Conservation (phyloP, 35 echinoderm and acorn worm species). For the Heliocidaris tuberculata region DNA sequence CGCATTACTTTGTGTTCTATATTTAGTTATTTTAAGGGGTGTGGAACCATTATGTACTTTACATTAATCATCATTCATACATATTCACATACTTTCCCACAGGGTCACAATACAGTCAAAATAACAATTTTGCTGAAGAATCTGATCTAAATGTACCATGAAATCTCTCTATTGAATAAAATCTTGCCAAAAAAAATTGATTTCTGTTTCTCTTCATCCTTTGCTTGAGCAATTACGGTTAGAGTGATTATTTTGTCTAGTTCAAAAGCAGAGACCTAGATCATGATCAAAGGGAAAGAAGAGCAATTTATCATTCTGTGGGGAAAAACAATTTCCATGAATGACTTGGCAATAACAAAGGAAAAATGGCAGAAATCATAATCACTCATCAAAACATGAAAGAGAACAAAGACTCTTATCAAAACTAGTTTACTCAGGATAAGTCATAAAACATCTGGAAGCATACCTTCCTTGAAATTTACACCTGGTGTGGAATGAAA, state of each 20-base stretch:
- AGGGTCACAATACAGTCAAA: not conserved
- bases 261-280: constrained; percentile 9
- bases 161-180: constrained; percentile 5
- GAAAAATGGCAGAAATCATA: not conserved
- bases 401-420: not conserved
- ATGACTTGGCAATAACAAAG: not conserved
- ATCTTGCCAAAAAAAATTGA: constrained; percentile 7
- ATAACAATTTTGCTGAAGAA: not conserved
- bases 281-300: not conserved
- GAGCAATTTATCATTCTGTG: not conserved
- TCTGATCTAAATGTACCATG: constrained; percentile 17
- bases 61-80: not conserved
- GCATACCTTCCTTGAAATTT: not conserved
- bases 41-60: not conserved
- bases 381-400: not conserved
- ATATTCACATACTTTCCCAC: not conserved
- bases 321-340: constrained; percentile 2
- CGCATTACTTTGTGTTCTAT: not conserved
- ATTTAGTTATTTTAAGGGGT: not conserved
- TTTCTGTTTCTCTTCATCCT: not conserved
- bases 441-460: constrained; percentile 6
- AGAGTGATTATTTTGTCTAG: not conserved
- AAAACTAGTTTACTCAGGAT: not conserved
- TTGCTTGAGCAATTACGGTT: not conserved
- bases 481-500: not conserved